Evolutionary conservation across 2,113 vertebrate species (phyloP).

Genomic region (Scomber scombrus): DNA sequence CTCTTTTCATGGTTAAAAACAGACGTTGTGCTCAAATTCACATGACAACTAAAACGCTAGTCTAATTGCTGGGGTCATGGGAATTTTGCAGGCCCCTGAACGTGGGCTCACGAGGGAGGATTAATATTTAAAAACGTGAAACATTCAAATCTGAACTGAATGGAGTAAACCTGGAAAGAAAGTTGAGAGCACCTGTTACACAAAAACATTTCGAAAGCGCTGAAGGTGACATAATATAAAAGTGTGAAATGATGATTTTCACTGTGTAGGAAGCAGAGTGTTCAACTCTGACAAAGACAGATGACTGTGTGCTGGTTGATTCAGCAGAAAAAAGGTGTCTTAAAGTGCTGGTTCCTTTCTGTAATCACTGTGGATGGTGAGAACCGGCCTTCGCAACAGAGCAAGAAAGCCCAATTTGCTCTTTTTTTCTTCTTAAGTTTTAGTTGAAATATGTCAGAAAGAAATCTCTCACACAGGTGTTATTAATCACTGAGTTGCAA

Average conservation of each 20-base stretch:
- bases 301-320: constrained; percentile 3
- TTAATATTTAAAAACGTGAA: constrained; percentile 13
- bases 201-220: neutral
- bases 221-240: constrained; percentile 1
- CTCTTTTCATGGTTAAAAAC: neutral
- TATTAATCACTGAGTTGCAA: too few relatives aligned
- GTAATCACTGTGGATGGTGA: neutral
- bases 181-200: constrained; percentile 14
- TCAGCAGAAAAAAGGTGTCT: constrained; percentile 16
- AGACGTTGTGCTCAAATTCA: constrained; percentile 22
- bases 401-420: neutral
- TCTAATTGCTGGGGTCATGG: constrained; percentile 40
- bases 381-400: constrained; percentile 1
- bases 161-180: constrained; percentile 12
- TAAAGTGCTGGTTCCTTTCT: neutral
- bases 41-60: neutral
- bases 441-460: too few relatives aligned
- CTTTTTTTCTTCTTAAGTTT: too few relatives aligned
- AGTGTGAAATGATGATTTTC: constrained; percentile 8
- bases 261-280: constrained; percentile 9
- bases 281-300: neutral
- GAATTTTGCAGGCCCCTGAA: constrained; percentile 8
- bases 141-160: constrained; percentile 4
- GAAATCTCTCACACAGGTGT: too few relatives aligned
- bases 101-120: neutral